A percentile compares a stretch with the other conserved stretches of the same genome.
phyloP scores from a whole-genome alignment of 2,888 invertebrate genomes.

The Erpobdella octoculata region DNA sequence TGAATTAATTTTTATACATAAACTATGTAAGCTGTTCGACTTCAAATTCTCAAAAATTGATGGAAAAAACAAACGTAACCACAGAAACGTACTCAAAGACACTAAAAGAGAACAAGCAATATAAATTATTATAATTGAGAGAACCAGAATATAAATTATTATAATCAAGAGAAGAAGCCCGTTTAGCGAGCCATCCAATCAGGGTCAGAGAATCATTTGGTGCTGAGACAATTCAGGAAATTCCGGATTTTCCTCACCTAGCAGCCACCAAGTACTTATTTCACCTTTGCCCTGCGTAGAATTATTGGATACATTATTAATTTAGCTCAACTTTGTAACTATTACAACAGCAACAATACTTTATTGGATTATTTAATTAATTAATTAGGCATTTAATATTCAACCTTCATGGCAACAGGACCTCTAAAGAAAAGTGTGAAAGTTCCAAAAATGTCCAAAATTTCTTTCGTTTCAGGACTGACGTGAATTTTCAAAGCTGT shows the following conservation, averaged over 20 bases:
- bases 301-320: neutral
- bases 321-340: neutral
- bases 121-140: too few species aligned
- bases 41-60: too few species aligned
- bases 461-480: slow-evolving; percentile 74
- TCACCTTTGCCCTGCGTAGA: slow-evolving; percentile 40
- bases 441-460: slow-evolving; percentile 74
- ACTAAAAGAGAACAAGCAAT: too few species aligned
- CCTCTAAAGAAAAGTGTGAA: slow-evolving; percentile 77
- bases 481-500: slow-evolving; percentile 60
- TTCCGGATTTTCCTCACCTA: slow-evolving; percentile 38
- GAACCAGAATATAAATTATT: too few species aligned
- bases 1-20: too few species aligned
- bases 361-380: neutral
- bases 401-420: slow-evolving; percentile 83
- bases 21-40: too few species aligned
- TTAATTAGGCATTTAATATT: neutral
- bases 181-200: too few species aligned
- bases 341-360: neutral
- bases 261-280: slow-evolving; percentile 40
- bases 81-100: too few species aligned
- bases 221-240: slow-evolving; percentile 37
- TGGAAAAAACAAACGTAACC: too few species aligned
- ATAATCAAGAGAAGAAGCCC: too few species aligned
- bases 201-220: neutral